Evolutionary conservation across 1,140 invertebrate genomes (phyloP).

Genomic region (Cydia strobilella): DNA sequence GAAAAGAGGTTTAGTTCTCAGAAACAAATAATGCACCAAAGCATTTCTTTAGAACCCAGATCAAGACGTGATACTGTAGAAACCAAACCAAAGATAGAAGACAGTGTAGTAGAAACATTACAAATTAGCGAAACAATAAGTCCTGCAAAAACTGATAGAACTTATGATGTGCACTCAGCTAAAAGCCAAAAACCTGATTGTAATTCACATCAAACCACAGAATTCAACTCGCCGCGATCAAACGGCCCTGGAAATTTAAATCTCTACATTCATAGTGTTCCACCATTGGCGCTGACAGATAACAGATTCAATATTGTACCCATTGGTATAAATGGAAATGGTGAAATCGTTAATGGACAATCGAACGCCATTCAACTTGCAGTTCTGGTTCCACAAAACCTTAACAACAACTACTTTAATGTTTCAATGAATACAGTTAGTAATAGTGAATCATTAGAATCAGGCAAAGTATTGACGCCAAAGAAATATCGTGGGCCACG

Average conservation of each 20-base stretch:
- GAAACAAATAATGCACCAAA: slow-evolving; percentile 52
- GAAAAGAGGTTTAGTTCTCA: slow-evolving; percentile 72
- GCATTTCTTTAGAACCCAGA: slow-evolving; percentile 42
- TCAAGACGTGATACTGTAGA: slow-evolving; percentile 37
- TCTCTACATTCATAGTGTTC: slow-evolving; percentile 73
- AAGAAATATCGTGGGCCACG: slow-evolving; percentile 81
- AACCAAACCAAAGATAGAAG: slow-evolving; percentile 44
- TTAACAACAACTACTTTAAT: slow-evolving; percentile 67
- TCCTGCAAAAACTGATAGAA: slow-evolving; percentile 69
- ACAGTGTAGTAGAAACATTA: slow-evolving; percentile 37
- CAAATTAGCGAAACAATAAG: slow-evolving; percentile 55
- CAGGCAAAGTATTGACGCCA: slow-evolving; percentile 81
- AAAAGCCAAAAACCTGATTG: slow-evolving; percentile 67
- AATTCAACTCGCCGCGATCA: slow-evolving; percentile 71
- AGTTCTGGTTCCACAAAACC: slow-evolving; percentile 79
- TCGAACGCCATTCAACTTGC: slow-evolving; percentile 79
- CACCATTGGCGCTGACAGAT: slow-evolving; percentile 65
- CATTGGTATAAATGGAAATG: slow-evolving; percentile 65
- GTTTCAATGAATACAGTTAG: slow-evolving; percentile 65
- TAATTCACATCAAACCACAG: slow-evolving; percentile 65
- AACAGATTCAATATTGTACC: slow-evolving; percentile 75
- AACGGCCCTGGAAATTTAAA: slow-evolving; percentile 65
- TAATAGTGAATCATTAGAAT: slow-evolving; percentile 55
- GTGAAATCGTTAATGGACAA: slow-evolving; percentile 65
- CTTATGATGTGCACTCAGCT: slow-evolving; percentile 68